Base-by-base conservation (phyloP, 2,113 vertebrate species). In the Ceyx margarethae region DNA sequence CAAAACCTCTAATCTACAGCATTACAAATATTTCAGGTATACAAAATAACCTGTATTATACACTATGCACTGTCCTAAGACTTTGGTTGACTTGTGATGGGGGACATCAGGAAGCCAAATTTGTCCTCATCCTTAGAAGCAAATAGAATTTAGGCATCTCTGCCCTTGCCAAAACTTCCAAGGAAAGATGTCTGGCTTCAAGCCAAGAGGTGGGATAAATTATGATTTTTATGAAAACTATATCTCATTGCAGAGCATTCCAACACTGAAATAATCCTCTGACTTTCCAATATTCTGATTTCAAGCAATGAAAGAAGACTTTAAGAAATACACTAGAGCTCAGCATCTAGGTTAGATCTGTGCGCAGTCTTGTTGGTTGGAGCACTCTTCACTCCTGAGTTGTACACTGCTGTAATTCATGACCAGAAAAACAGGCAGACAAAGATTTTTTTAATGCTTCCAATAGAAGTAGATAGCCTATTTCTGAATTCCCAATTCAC, bases 281-380 rank as follows among this genome's bases (percentile, higher is more conserved):
- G 58, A 75, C 23, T 57, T 85, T 35, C 43, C 79, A 72, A 3
- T 45, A n/a, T 66, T 48, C 58, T 54, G 31, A 20, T 88, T 93
- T 57, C 15, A 42, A 42, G 5, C 31, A n/a, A 26, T 26, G 31
- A 11, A 43, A 83, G 33, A 68, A 23, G 51, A 15, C 5, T 23
- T 35, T 50, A 15, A 45, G 77, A 21, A 75, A 66, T 15, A 6
- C 1, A 13, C 45, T 37, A 5, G 21, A 50, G 51, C 61, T 85
- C 64, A 74, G 48, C 40, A 37, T 35, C 37, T 22, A 4, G 35
- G 23, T 40, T 35, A 81, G n/a, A 15, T 28, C 77, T 81, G 53
- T 79, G 37, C 25, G 28, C 46, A 22, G 60, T 19, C n/a, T n/a
- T 20, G 45, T 26, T 78, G 65, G 31, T n/a, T 35, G 0, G 0